phyloP scores from a whole-genome alignment of 2,888 invertebrate genomes.

The Idaea straminata region DNA sequence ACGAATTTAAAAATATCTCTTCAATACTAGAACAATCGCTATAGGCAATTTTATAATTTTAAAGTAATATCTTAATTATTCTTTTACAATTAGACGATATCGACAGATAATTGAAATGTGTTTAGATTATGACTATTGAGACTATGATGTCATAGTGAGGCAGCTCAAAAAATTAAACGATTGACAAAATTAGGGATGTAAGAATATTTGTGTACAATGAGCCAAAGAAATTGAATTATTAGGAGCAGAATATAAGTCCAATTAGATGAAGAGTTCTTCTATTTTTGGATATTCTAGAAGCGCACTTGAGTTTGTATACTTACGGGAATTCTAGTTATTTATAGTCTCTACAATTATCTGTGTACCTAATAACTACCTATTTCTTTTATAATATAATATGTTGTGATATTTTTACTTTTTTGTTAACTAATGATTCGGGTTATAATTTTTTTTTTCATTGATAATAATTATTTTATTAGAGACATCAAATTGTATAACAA shows the following conservation, averaged over 20 bases:
- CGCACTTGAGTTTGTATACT: neutral
- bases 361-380: too few species aligned
- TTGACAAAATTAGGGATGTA: neutral
- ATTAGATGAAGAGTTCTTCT: neutral
- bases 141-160: neutral
- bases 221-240: neutral
- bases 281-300: neutral
- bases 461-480: conserved; percentile 21
- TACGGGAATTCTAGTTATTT: neutral
- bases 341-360: too few species aligned
- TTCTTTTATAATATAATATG: too few species aligned
- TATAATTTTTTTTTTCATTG: conserved; percentile 7
- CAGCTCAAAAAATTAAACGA: neutral
- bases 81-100: neutral
- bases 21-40: neutral
- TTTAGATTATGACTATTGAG: neutral
- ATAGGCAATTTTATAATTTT: conserved; percentile 1
- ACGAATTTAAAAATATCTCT: neutral
- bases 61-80: neutral
- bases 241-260: neutral
- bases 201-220: neutral
- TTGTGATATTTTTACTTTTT: neutral
- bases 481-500: conserved; percentile 56
- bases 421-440: neutral
- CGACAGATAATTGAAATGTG: too few species aligned